Evolutionary conservation across 2,888 invertebrate species (phyloP).

Genomic region (Galerucella calmariensis): DNA sequence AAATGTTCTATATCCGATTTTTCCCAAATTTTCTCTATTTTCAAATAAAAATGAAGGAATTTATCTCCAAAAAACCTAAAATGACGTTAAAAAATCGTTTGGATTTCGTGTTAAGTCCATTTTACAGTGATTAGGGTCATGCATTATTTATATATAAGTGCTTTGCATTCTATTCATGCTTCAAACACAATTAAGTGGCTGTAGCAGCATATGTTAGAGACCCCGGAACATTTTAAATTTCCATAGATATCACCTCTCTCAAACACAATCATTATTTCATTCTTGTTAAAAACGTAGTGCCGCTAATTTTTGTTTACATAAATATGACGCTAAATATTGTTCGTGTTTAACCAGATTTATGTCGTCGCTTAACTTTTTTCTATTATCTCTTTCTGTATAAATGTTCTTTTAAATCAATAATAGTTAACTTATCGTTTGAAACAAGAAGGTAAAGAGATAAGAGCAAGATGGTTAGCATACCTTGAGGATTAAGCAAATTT

Average conservation of each 20-base stretch:
- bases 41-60: background rate
- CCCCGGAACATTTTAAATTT: conserved; percentile 36
- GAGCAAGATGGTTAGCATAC: no score
- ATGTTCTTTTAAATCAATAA: no score
- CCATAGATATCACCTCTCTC: conserved; percentile 35
- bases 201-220: conserved; percentile 36
- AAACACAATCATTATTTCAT: conserved; percentile 27
- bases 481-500: no score
- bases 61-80: conserved; percentile 3
- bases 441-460: no score
- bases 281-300: conserved; percentile 13
- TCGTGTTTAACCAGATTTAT: background rate
- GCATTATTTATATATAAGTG: conserved; percentile 33
- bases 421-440: no score
- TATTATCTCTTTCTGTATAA: no score
- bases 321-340: background rate
- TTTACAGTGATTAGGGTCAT: conserved; percentile 35
- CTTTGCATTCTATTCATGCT: conserved; percentile 37
- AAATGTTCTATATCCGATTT: no score
- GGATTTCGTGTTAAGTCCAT: conserved; percentile 31
- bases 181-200: conserved; percentile 36
- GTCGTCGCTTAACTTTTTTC: no score
- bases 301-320: conserved; percentile 24
- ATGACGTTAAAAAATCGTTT: conserved; percentile 23
- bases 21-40: background rate